Evolutionary conservation across 2,797 vertebrate species (phyloP).

Genomic region (Hyperoplus lanceolatus): DNA sequence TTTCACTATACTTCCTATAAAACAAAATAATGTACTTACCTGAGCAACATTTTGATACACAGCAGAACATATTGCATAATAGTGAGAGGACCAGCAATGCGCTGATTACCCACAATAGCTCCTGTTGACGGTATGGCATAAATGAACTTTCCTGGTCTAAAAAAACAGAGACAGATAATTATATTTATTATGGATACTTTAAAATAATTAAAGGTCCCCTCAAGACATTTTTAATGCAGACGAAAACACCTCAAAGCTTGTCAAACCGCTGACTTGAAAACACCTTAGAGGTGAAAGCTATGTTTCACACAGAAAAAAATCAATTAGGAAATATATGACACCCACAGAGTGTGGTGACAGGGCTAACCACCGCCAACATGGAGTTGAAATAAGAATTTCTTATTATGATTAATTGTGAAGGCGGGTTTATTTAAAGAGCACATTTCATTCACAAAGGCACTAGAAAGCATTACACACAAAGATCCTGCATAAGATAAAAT

Average conservation of each 20-base stretch:
- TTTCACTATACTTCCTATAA: neutral
- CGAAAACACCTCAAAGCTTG: neutral
- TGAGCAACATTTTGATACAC: conserved; percentile 58
- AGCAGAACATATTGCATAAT: conserved; percentile 71
- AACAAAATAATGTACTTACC: conserved; percentile 64
- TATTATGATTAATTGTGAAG: neutral
- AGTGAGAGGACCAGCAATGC: conserved; percentile 65
- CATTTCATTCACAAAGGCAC: neutral
- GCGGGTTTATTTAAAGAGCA: neutral
- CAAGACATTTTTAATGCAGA: neutral
- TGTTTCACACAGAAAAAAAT: neutral
- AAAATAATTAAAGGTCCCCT: neutral
- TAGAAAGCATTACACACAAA: neutral
- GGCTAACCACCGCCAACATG: neutral
- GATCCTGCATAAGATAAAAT: neutral
- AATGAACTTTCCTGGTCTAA: rapidly evolving
- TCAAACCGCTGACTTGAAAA: neutral
- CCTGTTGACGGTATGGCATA: rapidly evolving
- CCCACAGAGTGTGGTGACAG: neutral
- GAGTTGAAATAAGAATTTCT: no score
- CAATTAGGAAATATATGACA: neutral
- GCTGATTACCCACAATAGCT: neutral
- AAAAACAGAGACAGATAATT: neutral
- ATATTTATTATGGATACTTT: neutral
- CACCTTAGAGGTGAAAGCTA: neutral